Evolutionary conservation across 2,113 vertebrate species (phyloP).

Genomic region (Ptychochromis oligacanthus): DNA sequence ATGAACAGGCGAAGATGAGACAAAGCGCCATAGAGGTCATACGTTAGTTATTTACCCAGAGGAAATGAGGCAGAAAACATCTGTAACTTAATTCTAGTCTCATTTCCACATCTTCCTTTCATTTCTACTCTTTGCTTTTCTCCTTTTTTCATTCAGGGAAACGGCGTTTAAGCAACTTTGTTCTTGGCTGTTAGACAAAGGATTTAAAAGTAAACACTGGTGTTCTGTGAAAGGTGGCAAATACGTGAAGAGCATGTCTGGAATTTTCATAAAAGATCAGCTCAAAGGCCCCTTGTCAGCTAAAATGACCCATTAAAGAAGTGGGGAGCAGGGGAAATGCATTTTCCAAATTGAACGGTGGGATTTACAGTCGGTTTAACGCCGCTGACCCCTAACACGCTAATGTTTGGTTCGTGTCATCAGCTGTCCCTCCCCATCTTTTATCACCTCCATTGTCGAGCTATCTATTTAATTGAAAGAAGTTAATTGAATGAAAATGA

Average conservation of each 20-base stretch:
- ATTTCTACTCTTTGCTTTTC: background rate
- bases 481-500: constrained; percentile 99
- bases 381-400: constrained; percentile 91
- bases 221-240: constrained; percentile 59
- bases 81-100: constrained; percentile 51
- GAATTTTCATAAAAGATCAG: constrained; percentile 77
- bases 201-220: constrained; percentile 57
- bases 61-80: constrained; percentile 68
- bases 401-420: constrained; percentile 96
- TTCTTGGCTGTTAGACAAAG: constrained; percentile 46
- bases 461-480: constrained; percentile 99
- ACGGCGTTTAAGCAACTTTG: constrained; percentile 44
- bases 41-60: constrained; percentile 65
- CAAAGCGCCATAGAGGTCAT: constrained; percentile 50
- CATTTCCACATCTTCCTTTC: constrained; percentile 9
- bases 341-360: constrained; percentile 97
- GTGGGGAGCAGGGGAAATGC: constrained; percentile 89
- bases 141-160: constrained; percentile 17
- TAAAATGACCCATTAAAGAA: constrained; percentile 94
- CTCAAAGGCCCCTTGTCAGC: constrained; percentile 92
- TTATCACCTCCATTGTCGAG: constrained; percentile 99
- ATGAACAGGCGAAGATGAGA: constrained; percentile 47
- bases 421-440: constrained; percentile 93
- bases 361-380: constrained; percentile 97
- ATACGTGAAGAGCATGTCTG: constrained; percentile 46